Evolutionary conservation across 1,140 invertebrate genomes (phyloP).

Genomic region (Notospermus geniculatus): DNA sequence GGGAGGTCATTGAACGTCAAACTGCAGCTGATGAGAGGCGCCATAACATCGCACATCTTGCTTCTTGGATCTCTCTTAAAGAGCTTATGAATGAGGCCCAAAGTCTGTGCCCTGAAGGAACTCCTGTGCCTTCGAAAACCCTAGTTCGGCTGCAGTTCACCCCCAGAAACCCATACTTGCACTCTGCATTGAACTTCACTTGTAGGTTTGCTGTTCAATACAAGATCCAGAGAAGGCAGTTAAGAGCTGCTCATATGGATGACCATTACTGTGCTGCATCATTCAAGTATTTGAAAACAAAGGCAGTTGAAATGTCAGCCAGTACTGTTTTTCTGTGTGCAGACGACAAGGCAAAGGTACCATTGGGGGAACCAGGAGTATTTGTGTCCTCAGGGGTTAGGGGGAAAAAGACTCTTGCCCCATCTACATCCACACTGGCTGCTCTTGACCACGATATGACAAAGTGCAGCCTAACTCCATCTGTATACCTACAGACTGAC

Average conservation of each 20-base stretch:
- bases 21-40: constrained; percentile 4
- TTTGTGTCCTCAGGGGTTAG: no score
- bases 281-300: constrained; percentile 21
- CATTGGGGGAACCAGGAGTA: not conserved
- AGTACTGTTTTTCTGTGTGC: constrained; percentile 14
- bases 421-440: no score
- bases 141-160: constrained; percentile 29
- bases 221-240: constrained; percentile 27
- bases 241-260: constrained; percentile 20
- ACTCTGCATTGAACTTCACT: constrained; percentile 23
- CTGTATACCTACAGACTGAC: no score
- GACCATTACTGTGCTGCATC: constrained; percentile 25
- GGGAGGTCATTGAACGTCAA: not conserved
- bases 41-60: constrained; percentile 13
- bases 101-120: constrained; percentile 7
- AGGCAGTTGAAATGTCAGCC: constrained; percentile 16
- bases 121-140: constrained; percentile 19
- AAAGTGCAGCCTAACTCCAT: no score
- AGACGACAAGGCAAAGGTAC: not conserved
- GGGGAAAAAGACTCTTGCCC: no score
- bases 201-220: constrained; percentile 19
- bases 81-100: constrained; percentile 1
- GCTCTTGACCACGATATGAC: no score
- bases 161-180: constrained; percentile 24
- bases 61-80: constrained; percentile 8